Base-by-base conservation (phyloP, 1,140 invertebrate species). In the Pseudomyrmex dendroicus region DNA sequence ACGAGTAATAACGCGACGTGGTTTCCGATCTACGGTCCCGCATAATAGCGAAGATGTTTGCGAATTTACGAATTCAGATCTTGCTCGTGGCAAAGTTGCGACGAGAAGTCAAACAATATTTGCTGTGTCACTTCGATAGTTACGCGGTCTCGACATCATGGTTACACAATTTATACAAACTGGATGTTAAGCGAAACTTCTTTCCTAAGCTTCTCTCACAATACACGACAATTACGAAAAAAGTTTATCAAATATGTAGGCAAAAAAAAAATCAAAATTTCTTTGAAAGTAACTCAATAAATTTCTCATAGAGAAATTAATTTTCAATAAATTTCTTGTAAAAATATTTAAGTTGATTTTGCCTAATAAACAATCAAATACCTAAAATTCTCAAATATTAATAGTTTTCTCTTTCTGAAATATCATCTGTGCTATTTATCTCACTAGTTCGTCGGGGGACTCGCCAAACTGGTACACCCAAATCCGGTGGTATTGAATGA, bases 51-150 rank as follows among this genome's bases (percentile, higher is more conserved):
- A 7, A 25, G 22, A 77, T 44, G 74, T 78, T 78, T 68, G 76
- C 64, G 59, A 78, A 78, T 59, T 78, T 78, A 78, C 54, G 57
- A 10, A 70, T 70, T 78, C 44, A 59, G 17, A 48, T 78, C 64
- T 64, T 56, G 61, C 15, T 54, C 17, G 50, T 35, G 20, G 48
- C 48, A 46, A 56, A 17, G 10, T 48, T 2, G 20, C 63, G 13
- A n/a, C 48, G 13, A n/a, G 9, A 57, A 25, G 17, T 13, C 5
- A 46, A 35, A n/a, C 9, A 17, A 12, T 3, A n/a, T 66, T 56
- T 13, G 17, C 48, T 7, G 15, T 54, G 8, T 35, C 48, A 52
- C 8, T 61, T 73, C 10, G 20, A 44, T 10, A 12, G 9, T 15
- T 15, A 48, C 2, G 0, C 9, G 35, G 2, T 74, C 48, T 63